Conservation (phyloP, 2,113 vertebrate genomes). For the Daphoenositta chrysoptera region DNA sequence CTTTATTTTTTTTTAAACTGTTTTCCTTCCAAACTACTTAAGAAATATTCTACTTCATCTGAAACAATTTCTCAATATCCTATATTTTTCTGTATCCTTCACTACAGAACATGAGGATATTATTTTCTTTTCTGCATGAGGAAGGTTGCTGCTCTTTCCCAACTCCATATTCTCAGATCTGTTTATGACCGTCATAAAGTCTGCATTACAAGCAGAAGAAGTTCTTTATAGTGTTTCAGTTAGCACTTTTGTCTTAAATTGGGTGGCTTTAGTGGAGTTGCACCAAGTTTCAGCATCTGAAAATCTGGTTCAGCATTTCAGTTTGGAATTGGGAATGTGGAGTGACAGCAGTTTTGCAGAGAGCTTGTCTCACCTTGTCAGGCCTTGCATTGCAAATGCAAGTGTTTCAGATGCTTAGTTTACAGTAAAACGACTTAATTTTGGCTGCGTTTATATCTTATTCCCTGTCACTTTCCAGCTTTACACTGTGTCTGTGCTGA, state of each 20-base stretch:
- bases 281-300: neutral
- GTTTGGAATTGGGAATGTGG: neutral
- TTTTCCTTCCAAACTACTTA: neutral
- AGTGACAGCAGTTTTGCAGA: neutral
- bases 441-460: neutral
- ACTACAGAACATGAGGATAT: neutral
- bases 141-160: neutral
- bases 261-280: neutral
- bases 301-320: neutral
- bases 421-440: neutral
- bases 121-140: neutral
- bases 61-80: neutral
- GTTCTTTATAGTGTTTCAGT: neutral
- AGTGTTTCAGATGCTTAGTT: neutral
- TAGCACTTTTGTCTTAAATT: neutral
- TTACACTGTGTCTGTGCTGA: neutral
- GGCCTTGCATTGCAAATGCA: neutral
- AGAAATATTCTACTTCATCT: neutral
- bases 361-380: neutral
- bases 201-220: neutral
- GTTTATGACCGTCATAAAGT: neutral
- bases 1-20: neutral
- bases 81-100: neutral
- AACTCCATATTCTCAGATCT: neutral
- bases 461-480: neutral